A percentile compares a stretch with the other conserved stretches of the same genome.
phyloP scores from a whole-genome alignment of 2,113 vertebrate genomes.

The Saimiri boliviensis region DNA sequence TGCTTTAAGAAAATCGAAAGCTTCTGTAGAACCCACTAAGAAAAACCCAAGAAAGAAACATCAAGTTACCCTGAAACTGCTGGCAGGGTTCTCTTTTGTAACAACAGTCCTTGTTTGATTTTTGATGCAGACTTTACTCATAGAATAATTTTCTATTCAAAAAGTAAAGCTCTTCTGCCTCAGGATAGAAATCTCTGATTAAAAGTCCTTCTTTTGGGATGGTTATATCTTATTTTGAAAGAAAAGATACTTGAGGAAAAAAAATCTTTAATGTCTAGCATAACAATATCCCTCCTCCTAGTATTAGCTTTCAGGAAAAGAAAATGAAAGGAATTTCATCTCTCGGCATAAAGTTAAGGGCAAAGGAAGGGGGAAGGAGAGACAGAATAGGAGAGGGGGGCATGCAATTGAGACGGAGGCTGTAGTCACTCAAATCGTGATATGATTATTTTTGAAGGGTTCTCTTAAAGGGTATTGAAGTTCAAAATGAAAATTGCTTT shows the following conservation, averaged over 20 bases:
- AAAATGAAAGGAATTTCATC: background rate
- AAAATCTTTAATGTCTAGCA: background rate
- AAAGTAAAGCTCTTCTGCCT: background rate
- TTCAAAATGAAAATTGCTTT: conserved; percentile 81
- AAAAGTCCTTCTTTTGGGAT: conserved; percentile 7
- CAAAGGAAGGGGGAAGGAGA: background rate
- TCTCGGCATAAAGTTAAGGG: background rate
- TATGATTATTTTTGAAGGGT: conserved; percentile 67
- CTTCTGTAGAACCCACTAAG: background rate
- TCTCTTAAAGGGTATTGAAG: conserved; percentile 72
- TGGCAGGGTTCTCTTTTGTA: background rate
- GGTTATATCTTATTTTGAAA: conserved; percentile 15
- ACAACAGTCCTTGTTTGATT: background rate
- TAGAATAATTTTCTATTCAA: background rate
- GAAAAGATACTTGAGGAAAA: conserved; percentile 21
- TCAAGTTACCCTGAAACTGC: background rate
- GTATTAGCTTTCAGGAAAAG: background rate
- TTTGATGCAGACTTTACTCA: background rate
- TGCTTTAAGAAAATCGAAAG: background rate
- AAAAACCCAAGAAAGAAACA: background rate
- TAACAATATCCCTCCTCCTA: background rate
- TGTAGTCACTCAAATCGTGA: accelerated
- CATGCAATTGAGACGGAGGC: background rate
- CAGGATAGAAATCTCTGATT: background rate
- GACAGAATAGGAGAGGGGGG: background rate